Conservation (phyloP, 35 echinoderm and acorn worm species). For the Amphiura filiformis region DNA sequence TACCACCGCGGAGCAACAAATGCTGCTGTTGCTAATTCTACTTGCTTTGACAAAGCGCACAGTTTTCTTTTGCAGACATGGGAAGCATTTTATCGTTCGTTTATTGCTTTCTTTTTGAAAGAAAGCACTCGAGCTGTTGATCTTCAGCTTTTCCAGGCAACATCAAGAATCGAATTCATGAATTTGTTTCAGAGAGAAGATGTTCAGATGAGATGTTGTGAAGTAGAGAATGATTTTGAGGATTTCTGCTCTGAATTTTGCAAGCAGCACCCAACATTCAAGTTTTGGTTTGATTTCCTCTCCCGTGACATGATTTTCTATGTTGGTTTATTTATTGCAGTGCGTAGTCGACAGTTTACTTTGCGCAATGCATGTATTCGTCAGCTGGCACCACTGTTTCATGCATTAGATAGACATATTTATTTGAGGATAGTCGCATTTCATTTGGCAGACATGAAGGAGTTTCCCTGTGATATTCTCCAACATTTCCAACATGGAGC, state of each 20-base stretch:
- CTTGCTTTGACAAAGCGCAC: slow-evolving; percentile 28
- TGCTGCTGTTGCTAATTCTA: slow-evolving; percentile 25
- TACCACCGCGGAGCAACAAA: slow-evolving; percentile 36
- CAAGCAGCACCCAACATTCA: slow-evolving; percentile 31
- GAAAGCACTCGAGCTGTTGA: not conserved
- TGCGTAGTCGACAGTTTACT: slow-evolving; percentile 27
- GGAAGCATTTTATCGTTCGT: slow-evolving; percentile 38
- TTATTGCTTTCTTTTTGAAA: slow-evolving; percentile 15
- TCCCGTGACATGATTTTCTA: slow-evolving; percentile 54
- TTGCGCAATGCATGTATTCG: slow-evolving; percentile 32
- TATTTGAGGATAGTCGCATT: slow-evolving; percentile 42
- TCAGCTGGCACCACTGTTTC: slow-evolving; percentile 40
- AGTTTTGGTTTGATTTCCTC: slow-evolving; percentile 60
- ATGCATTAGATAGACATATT: slow-evolving; percentile 48
- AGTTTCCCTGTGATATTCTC: slow-evolving; percentile 18
- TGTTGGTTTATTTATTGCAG: slow-evolving; percentile 41
- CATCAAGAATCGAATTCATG: not conserved
- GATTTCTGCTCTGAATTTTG: not conserved
- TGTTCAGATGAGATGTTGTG: not conserved
- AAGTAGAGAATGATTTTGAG: not conserved
- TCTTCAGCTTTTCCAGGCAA: not conserved
- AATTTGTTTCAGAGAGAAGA: not conserved
- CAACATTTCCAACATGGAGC: slow-evolving; percentile 20
- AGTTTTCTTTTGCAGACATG: slow-evolving; percentile 38
- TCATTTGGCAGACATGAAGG: slow-evolving; percentile 36